Evolutionary conservation across 1,140 invertebrate species (phyloP).

Genomic region (Saccostrea cuccullata): DNA sequence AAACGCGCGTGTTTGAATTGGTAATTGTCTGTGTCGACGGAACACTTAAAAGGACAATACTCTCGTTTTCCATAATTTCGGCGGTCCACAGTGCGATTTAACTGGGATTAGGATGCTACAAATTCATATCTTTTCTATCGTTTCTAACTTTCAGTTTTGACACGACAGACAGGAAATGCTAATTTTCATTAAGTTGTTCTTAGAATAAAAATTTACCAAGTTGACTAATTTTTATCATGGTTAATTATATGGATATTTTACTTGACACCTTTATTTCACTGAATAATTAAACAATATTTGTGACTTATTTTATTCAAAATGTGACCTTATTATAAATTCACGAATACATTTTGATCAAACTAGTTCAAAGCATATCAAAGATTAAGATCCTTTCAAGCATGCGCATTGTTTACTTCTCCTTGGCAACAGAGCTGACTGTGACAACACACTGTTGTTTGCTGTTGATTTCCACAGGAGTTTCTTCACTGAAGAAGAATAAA

Average conservation of each 20-base stretch:
- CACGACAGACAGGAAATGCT: background rate
- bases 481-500: conserved; percentile 7
- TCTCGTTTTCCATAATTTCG: conserved; percentile 65
- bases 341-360: background rate
- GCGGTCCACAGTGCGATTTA: background rate
- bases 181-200: background rate
- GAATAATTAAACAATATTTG: too few species aligned
- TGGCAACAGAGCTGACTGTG: conserved; percentile 56
- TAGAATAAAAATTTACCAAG: background rate
- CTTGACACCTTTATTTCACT: too few species aligned
- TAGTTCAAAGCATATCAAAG: background rate
- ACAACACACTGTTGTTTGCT: background rate
- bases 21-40: conserved; percentile 33
- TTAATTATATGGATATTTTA: background rate
- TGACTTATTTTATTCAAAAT: background rate
- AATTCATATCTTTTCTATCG: background rate
- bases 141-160: background rate
- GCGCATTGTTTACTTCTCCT: conserved; percentile 46
- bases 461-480: background rate
- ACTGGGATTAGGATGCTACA: background rate
- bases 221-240: background rate
- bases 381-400: background rate
- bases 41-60: conserved; percentile 61
- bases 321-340: background rate
- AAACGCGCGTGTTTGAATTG: conserved; percentile 44